phyloP scores from a whole-genome alignment of 1,140 invertebrate genomes.

The Mercenaria mercenaria region DNA sequence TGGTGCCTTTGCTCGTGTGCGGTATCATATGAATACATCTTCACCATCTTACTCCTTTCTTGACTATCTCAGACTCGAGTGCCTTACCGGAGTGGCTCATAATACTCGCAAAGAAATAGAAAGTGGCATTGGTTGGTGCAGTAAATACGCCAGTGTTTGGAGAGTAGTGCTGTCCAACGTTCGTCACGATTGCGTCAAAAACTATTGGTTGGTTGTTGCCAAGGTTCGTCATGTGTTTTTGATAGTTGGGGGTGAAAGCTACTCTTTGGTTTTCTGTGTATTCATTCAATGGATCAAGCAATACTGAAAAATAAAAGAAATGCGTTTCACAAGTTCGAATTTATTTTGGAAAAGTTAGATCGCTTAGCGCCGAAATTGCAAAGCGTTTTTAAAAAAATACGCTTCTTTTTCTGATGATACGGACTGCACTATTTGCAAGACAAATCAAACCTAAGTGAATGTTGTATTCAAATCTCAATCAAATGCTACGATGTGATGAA shows the following conservation, averaged over 20 bases:
- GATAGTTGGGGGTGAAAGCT: background rate
- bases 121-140: slow-evolving; percentile 3
- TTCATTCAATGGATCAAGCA: too few relatives aligned
- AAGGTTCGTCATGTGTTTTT: background rate
- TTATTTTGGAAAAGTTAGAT: too few relatives aligned
- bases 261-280: background rate
- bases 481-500: too few relatives aligned
- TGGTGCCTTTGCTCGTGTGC: background rate
- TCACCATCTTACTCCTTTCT: background rate
- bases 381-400: too few relatives aligned
- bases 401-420: too few relatives aligned
- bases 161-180: background rate
- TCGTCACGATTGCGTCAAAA: background rate
- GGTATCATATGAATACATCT: slow-evolving; percentile 23
- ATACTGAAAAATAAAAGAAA: too few relatives aligned
- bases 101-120: slow-evolving; percentile 23
- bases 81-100: slow-evolving; percentile 6
- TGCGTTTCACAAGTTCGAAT: too few relatives aligned
- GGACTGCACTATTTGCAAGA: too few relatives aligned
- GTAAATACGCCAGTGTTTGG: slow-evolving; percentile 17
- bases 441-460: too few relatives aligned
- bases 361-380: too few relatives aligned
- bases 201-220: background rate
- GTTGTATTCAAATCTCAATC: too few relatives aligned
- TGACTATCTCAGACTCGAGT: slow-evolving; percentile 9